Base-by-base conservation (phyloP, 2,797 vertebrate genomes). In the Leptodactylus fallax region DNA sequence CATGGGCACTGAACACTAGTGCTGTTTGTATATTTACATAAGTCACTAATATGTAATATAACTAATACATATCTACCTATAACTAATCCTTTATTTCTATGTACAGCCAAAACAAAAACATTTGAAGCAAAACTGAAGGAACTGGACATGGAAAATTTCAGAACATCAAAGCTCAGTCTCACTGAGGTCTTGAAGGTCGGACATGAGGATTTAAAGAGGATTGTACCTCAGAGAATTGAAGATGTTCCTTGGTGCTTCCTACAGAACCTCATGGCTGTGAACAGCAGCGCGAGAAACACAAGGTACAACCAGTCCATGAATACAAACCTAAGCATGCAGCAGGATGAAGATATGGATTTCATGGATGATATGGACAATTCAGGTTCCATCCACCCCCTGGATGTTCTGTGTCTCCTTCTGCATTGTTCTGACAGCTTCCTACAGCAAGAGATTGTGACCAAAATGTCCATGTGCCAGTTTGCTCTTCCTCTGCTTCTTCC, bases 381-480 rank as follows among this genome's bases (percentile, higher is more conserved):
- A 7, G 71, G 56, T 12, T 79, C 81, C 0, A 90, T 93, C 87
- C 90, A 96, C 86, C 95, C 96, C 6, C 91, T 96, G 89, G 96
- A 97, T 92, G 91, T 97, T 5, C 92, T 97, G 19, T 92, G 95
- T n/a, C 94, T 94, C 36, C 93, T 96, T 17, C 95, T 95, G 81
- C 93, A 94, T 78, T 96, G 95, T 71, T 93, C 96, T 10, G 95
- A 97, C 85, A 91, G 92, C n/a, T 95, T 96, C 87, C 92, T 97
- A 1, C 95, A 94, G 23, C 96, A 97, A 88, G 96, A 97, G 83
- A 90, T 97, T 10, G 19, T 94, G 6, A 90, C 90, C 3, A 95
- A 96, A 91, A 96, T 97, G 96, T 95, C 95, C 1, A 95, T 96
- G 92, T 97, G 97, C 90, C 94, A 95, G 91, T 97, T 96, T 88